phyloP scores from a whole-genome alignment of 2,797 vertebrate genomes.

The Clarias pachynema region DNA sequence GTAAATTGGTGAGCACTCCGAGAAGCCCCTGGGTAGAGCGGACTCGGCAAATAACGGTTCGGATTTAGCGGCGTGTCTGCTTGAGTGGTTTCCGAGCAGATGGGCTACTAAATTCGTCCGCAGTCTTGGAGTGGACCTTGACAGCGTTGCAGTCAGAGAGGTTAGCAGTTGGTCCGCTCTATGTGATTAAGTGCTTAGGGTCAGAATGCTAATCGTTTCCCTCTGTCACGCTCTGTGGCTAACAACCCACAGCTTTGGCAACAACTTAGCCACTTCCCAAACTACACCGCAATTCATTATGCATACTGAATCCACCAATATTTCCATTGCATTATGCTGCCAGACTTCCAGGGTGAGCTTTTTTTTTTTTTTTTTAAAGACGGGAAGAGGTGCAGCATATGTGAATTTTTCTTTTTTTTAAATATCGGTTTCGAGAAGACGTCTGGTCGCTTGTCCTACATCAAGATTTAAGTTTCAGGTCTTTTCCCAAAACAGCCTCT shows the following conservation, averaged over 20 bases:
- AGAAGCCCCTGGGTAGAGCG: conserved; percentile 59
- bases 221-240: conserved; percentile 62
- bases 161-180: conserved; percentile 64
- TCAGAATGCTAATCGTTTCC: conserved; percentile 72
- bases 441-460: conserved; percentile 70
- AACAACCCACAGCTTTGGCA: conserved; percentile 59
- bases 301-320: conserved; percentile 24
- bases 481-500: conserved; percentile 61
- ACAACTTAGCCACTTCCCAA: conserved; percentile 21
- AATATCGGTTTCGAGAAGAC: conserved; percentile 5
- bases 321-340: conserved; percentile 13
- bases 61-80: conserved; percentile 53
- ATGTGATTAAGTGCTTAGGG: conserved; percentile 71
- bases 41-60: conserved; percentile 58
- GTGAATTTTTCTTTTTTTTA: conserved; percentile 45
- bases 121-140: conserved; percentile 44
- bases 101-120: conserved; percentile 37
- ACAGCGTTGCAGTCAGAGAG: conserved; percentile 56
- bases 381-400: conserved; percentile 36
- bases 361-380: background rate
- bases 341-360: background rate
- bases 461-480: conserved; percentile 70
- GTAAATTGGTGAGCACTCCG: conserved; percentile 58
- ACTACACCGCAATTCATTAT: conserved; percentile 29
- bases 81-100: conserved; percentile 39